These are phyloP conservation scores for Bombus superbus DNA, from an alignment of 1,140 invertebrate genomes.

Conservation along the genomic window DNA sequence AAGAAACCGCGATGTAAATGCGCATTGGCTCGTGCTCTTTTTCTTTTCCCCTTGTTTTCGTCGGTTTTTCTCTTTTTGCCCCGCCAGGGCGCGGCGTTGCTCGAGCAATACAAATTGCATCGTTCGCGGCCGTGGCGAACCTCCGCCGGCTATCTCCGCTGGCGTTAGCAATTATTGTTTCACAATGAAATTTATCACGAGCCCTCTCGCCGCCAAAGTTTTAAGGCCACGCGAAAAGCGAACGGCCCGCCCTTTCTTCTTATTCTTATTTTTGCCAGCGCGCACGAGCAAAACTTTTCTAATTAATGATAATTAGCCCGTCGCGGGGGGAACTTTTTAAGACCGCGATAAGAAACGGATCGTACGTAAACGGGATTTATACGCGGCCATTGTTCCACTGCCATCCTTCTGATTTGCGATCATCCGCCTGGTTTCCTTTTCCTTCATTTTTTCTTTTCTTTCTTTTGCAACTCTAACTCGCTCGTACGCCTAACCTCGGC, in stretches of 20 bases:
- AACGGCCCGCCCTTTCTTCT: neutral
- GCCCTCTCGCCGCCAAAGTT: conserved; percentile 66
- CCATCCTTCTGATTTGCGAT: neutral
- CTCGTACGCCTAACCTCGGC: no score
- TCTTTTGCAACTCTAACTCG: no score
- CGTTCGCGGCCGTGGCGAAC: neutral
- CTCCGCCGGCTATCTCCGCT: conserved; percentile 3
- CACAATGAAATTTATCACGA: conserved; percentile 69
- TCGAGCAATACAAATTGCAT: conserved; percentile 37
- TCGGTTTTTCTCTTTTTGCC: no score
- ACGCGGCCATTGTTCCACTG: conserved; percentile 20
- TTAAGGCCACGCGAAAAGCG: conserved; percentile 60
- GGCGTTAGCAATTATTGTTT: conserved; percentile 69
- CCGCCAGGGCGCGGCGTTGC: neutral
- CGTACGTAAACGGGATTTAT: conserved; percentile 47
- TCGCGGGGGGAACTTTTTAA: conserved; percentile 73
- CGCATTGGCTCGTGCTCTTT: neutral
- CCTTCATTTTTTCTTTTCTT: neutral
- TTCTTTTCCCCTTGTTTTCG: no score
- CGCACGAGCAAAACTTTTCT: conserved; percentile 76
- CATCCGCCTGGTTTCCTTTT: neutral
- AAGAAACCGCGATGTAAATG: neutral
- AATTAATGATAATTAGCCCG: conserved; percentile 81
- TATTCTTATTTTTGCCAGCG: neutral
- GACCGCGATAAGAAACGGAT: conserved; percentile 71